A percentile compares a stretch with the other conserved stretches of the same genome.
Evolutionary conservation across 1,140 invertebrate genomes (phyloP).

Genomic region (Aphelenchoides fujianensis): DNA sequence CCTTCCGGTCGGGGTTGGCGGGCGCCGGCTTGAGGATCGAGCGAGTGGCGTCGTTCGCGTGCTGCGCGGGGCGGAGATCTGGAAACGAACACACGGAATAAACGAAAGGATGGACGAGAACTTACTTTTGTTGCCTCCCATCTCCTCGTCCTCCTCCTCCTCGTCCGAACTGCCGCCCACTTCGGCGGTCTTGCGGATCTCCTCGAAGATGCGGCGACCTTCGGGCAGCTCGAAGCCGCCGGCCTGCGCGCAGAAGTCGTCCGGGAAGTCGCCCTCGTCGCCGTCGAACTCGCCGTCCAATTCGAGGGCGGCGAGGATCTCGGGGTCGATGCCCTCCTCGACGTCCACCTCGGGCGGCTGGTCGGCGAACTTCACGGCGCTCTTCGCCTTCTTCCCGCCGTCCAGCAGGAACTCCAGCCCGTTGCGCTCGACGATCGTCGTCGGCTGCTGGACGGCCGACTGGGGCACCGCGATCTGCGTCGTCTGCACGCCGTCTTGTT

Average conservation of each 20-base stretch:
- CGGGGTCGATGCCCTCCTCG: conserved; percentile 81
- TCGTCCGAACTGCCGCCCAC: conserved; percentile 25
- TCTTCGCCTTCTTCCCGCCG: no score
- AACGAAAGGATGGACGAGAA: no score
- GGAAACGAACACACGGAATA: no score
- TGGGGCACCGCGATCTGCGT: no score
- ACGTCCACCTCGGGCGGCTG: no score
- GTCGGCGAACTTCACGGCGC: no score
- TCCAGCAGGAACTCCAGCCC: no score
- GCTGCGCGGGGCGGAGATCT: no score
- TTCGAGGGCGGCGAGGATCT: conserved; percentile 74
- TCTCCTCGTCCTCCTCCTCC: conserved; percentile 30
- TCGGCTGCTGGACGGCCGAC: no score
- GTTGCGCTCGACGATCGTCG: no score
- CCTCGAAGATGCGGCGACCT: conserved; percentile 26
- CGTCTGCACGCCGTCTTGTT: no score
- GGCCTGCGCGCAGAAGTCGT: conserved; percentile 81
- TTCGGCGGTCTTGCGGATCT: conserved; percentile 35
- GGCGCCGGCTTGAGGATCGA: conserved; percentile 4
- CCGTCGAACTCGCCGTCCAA: conserved; percentile 89
- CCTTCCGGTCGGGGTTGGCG: neutral
- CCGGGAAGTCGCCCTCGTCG: conserved; percentile 81
- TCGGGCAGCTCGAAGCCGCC: conserved; percentile 64
- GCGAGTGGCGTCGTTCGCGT: no score
- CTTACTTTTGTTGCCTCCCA: neutral